phyloP scores from a whole-genome alignment of 2,797 vertebrate species.

The Perodicticus potto region DNA sequence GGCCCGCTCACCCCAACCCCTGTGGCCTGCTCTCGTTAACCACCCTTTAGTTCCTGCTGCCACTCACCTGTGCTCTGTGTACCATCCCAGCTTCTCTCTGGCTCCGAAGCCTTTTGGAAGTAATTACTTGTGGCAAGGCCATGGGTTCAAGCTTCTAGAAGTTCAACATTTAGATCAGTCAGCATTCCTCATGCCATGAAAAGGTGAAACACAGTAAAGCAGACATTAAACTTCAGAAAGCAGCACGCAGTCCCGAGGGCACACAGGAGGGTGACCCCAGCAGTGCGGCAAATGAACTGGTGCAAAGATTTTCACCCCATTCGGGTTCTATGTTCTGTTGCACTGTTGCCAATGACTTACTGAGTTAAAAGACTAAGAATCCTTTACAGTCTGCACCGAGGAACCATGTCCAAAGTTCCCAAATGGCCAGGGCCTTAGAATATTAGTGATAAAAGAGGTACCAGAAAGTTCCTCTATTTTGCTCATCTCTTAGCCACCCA shows the following conservation, averaged over 20 bases:
- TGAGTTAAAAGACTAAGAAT: slow-evolving; percentile 45
- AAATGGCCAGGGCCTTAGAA: slow-evolving; percentile 1
- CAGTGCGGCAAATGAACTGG: background rate
- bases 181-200: slow-evolving; percentile 56
- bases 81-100: slow-evolving; percentile 55
- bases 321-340: background rate
- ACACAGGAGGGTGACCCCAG: background rate
- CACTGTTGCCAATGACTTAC: background rate
- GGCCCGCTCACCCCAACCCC: background rate
- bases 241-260: background rate
- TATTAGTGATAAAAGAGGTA: slow-evolving; percentile 22
- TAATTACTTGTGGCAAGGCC: slow-evolving; percentile 52
- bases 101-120: slow-evolving; percentile 71
- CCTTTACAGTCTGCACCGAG: background rate
- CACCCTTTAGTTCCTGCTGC: fast-evolving
- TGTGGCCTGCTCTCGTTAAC: background rate
- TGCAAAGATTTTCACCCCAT: background rate
- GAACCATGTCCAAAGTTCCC: background rate
- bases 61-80: slow-evolving; percentile 82
- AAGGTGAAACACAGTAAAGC: slow-evolving; percentile 66
- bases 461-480: background rate
- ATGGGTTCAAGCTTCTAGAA: slow-evolving; percentile 88
- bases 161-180: slow-evolving; percentile 79
- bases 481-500: background rate
- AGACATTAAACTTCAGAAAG: slow-evolving; percentile 53